phyloP scores from a whole-genome alignment of 2,797 vertebrate genomes.

The Eutrigla gurnardus region DNA sequence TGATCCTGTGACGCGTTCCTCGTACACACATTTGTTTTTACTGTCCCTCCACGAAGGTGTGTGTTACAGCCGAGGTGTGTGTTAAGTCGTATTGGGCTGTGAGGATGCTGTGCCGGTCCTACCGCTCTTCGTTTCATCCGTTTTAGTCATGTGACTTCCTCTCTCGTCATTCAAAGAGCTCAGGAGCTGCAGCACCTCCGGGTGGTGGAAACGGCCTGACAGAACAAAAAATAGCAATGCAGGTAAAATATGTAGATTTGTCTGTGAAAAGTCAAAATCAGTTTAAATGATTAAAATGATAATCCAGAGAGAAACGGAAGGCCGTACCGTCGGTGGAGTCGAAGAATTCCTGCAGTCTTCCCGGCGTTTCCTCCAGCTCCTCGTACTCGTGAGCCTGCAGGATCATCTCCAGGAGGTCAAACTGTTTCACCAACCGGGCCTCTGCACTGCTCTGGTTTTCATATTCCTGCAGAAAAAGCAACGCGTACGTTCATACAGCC shows the following conservation, averaged over 20 bases:
- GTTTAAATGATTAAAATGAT: background rate
- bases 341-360: conserved; percentile 95
- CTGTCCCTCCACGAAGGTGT: conserved; percentile 21
- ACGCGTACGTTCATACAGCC: background rate
- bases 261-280: background rate
- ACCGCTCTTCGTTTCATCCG: conserved; percentile 22
- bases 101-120: background rate
- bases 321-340: conserved; percentile 90
- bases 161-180: conserved; percentile 89
- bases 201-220: conserved; percentile 93
- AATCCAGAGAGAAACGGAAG: background rate
- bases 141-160: conserved; percentile 68
- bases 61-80: conserved; percentile 50
- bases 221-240: background rate
- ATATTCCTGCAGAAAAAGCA: conserved; percentile 88
- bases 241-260: too few species aligned
- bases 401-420: conserved; percentile 98
- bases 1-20: background rate
- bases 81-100: conserved; percentile 14
- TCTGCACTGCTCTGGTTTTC: conserved; percentile 91
- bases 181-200: conserved; percentile 90
- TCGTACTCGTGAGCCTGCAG: conserved; percentile 97
- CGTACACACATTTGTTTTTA: background rate
- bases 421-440: conserved; percentile 93
- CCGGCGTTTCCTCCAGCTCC: conserved; percentile 89